Evolutionary conservation across 1,140 invertebrate species (phyloP).

Genomic region (Drosophila watanabei): DNA sequence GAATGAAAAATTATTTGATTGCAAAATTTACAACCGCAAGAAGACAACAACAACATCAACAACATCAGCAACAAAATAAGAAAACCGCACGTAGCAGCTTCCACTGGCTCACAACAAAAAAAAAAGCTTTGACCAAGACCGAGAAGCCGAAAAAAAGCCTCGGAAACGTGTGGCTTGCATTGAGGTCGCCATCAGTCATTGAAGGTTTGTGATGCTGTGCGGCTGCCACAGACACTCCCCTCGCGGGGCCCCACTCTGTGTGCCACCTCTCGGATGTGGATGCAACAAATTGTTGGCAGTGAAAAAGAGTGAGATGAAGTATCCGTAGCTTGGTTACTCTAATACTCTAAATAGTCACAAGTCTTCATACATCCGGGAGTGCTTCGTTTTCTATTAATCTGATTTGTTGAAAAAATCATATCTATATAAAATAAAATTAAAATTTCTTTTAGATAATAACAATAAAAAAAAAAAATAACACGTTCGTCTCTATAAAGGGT

Average conservation of each 20-base stretch:
- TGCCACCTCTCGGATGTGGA: conserved; percentile 50
- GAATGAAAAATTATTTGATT: conserved; percentile 82
- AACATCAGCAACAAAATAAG: conserved; percentile 14
- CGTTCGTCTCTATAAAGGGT: not conserved
- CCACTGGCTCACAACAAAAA: conserved; percentile 24
- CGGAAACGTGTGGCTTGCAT: conserved; percentile 78
- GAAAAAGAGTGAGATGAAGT: conserved; percentile 19
- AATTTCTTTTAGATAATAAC: not conserved
- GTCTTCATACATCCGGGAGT: not conserved
- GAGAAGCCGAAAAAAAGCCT: conserved; percentile 77
- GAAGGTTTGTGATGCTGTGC: conserved; percentile 64
- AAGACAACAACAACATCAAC: conserved; percentile 12
- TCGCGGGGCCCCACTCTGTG: not conserved
- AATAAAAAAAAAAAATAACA: not conserved
- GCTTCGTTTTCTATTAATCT: not conserved
- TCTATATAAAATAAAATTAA: not conserved
- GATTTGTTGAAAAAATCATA: not conserved
- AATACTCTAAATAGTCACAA: not conserved
- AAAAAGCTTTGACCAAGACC: conserved; percentile 78
- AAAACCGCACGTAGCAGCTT: conserved; percentile 70
- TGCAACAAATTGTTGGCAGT: conserved; percentile 74
- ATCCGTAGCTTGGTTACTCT: conserved; percentile 14
- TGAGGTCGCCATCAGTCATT: conserved; percentile 79
- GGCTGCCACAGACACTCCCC: conserved; percentile 16
- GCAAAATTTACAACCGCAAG: conserved; percentile 80